These are phyloP conservation scores for Smithornis capensis DNA, from an alignment of 2,113 vertebrate genomes.

Conservation along the genomic window DNA sequence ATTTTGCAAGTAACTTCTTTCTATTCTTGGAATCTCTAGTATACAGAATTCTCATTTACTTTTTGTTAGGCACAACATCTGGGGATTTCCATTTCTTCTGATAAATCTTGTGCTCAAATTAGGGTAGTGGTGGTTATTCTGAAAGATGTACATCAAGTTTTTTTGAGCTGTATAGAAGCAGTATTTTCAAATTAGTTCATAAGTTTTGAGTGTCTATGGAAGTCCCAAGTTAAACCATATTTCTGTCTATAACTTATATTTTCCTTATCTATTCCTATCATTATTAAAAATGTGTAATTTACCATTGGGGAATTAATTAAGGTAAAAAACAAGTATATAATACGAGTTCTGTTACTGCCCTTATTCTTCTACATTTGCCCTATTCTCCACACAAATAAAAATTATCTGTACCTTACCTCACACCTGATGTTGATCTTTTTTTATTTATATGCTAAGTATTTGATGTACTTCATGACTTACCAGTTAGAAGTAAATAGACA, in stretches of 20 bases:
- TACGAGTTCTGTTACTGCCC: not conserved
- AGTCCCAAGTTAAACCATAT: not conserved
- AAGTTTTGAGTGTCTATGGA: not conserved
- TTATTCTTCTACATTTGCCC: not conserved
- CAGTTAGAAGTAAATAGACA: not conserved
- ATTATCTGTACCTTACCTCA: not conserved
- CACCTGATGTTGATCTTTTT: not conserved
- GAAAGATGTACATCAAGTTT: not conserved
- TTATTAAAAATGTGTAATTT: not conserved
- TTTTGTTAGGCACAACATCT: not conserved
- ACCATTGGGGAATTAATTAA: not conserved
- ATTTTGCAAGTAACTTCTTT: not conserved
- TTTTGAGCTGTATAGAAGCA: not conserved
- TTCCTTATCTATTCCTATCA: not conserved
- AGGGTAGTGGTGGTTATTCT: not conserved
- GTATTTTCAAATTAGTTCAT: not conserved
- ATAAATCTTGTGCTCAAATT: not conserved
- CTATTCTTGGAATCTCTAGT: not conserved
- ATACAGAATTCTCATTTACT: not conserved
- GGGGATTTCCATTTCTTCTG: not conserved
- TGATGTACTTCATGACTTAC: not conserved
- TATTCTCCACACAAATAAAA: not conserved
- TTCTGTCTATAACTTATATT: not conserved
- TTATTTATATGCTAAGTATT: not conserved
- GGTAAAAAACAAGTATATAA: not conserved